These are phyloP conservation scores for Bolinopsis microptera DNA, from an alignment of 37 sponge, comb jelly and placozoan species.

Conservation along the genomic window DNA sequence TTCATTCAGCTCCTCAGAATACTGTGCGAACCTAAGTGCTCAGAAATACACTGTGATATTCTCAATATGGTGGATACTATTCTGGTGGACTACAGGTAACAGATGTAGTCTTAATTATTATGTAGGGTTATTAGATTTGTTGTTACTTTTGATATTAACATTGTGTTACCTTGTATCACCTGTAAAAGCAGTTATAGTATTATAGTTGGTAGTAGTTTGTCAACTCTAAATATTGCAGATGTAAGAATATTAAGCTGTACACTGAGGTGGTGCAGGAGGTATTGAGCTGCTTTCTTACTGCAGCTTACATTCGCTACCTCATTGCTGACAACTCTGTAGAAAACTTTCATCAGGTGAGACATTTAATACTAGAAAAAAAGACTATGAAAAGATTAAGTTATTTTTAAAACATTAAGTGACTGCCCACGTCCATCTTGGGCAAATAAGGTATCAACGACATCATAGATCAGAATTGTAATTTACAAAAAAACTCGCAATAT, in stretches of 20 bases:
- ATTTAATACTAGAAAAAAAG: background rate
- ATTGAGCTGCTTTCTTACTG: background rate
- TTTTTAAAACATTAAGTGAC: too few relatives aligned
- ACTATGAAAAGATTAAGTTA: background rate
- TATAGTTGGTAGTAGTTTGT: too few relatives aligned
- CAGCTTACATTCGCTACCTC: background rate
- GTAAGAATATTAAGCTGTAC: background rate
- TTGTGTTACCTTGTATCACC: too few relatives aligned
- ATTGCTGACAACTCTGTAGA: background rate
- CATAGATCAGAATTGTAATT: too few relatives aligned
- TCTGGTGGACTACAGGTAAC: background rate
- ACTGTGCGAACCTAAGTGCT: background rate
- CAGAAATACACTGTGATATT: background rate
- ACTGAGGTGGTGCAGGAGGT: background rate
- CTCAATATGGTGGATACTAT: background rate
- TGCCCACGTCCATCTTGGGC: too few relatives aligned
- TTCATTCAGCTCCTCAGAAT: background rate
- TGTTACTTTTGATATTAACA: too few relatives aligned
- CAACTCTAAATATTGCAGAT: too few relatives aligned
- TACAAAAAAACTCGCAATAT: too few relatives aligned
- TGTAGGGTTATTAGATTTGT: too few relatives aligned
- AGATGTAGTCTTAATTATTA: too few relatives aligned
- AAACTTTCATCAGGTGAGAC: background rate
- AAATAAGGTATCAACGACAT: too few relatives aligned
- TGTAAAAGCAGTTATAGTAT: too few relatives aligned